Evolutionary conservation across 2,888 invertebrate species (phyloP), one percentile per base, ranked within the genome.

Genomic region (Euphydryas editha): DNA sequence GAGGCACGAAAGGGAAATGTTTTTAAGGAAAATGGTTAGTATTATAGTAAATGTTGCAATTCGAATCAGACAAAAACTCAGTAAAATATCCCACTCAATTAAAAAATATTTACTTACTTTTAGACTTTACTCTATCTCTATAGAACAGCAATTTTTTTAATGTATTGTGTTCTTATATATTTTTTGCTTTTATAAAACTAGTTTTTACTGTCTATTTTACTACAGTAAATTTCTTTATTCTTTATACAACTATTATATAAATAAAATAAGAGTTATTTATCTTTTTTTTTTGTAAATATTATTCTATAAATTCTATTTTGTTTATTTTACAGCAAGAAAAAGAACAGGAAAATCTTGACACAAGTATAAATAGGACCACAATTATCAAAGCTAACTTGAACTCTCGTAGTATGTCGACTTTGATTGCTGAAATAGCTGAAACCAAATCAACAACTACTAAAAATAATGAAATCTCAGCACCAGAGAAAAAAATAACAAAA

Each of bases 1-100:
- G 81, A 93, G 97, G 70, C 94, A 95, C 72, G 97, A 98, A 81
- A 93, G 97, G 36, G 97, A 98, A 84, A 94, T 95, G 78, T 95
- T 97, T 85, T 86, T 98, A 1, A 93, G 95, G 76, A 94, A 93
- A 83, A 90, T 94, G 90, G 89, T 92, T 80, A 63, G 47, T 55
- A 37, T 59, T 39, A 20, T 61, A n/a, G n/a, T n/a, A n/a, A n/a
- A n/a, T n/a, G n/a, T 30, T 46, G 51, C 6, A 39, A 39, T 11
- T 7, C 8, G 5, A 36, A 36, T 36, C 5, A 36, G 8, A 36
- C 36, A 21, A 46, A 55, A 49, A 20, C 37, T 24, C 6, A 24
- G 6, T 24, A 2, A 24, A 24, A 24, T 6, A 24, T 24, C 2
- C 24, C 24, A 4, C 24, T 4, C 6, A 6, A 24, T 24, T 24